These are phyloP conservation scores for Fabriciana adippe DNA, from an alignment of 2,888 invertebrate species.

Conservation along the genomic window DNA sequence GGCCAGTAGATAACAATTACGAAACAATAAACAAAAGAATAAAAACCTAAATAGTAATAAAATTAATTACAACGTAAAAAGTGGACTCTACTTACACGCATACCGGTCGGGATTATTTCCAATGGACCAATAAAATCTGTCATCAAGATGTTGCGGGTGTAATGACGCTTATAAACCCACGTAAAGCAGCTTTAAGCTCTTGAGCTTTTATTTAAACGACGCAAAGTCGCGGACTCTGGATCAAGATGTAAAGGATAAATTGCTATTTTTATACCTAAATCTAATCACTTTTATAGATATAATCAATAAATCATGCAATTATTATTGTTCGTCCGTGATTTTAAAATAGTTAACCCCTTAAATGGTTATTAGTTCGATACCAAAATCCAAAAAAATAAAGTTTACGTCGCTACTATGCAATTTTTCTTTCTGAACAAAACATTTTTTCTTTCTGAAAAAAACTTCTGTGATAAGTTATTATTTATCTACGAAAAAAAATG, in stretches of 20 bases:
- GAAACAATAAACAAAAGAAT: slow-evolving; percentile 1
- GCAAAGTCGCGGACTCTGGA: background rate
- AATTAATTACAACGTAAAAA: slow-evolving; percentile 9
- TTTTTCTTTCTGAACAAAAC: too few relatives aligned
- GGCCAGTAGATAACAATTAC: background rate
- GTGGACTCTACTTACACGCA: background rate
- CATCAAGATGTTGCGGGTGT: slow-evolving; percentile 26
- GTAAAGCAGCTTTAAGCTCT: slow-evolving; percentile 1
- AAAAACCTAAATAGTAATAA: slow-evolving; percentile 6
- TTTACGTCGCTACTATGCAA: too few relatives aligned
- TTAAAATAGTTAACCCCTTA: too few relatives aligned
- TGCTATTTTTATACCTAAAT: slow-evolving; percentile 1
- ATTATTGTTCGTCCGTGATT: too few relatives aligned
- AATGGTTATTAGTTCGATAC: too few relatives aligned
- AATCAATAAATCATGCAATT: too few relatives aligned
- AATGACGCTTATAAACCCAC: slow-evolving; percentile 25
- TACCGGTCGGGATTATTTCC: slow-evolving; percentile 19
- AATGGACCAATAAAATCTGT: slow-evolving; percentile 27
- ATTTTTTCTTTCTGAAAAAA: too few relatives aligned
- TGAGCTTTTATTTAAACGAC: slow-evolving; percentile 1
- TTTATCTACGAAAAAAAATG: too few relatives aligned
- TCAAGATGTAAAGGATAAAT: slow-evolving; percentile 5
- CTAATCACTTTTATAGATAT: too few relatives aligned
- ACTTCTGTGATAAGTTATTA: too few relatives aligned
- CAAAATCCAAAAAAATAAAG: too few relatives aligned